phyloP scores from a whole-genome alignment of 2,113 vertebrate genomes.

The Maccullochella peelii region DNA sequence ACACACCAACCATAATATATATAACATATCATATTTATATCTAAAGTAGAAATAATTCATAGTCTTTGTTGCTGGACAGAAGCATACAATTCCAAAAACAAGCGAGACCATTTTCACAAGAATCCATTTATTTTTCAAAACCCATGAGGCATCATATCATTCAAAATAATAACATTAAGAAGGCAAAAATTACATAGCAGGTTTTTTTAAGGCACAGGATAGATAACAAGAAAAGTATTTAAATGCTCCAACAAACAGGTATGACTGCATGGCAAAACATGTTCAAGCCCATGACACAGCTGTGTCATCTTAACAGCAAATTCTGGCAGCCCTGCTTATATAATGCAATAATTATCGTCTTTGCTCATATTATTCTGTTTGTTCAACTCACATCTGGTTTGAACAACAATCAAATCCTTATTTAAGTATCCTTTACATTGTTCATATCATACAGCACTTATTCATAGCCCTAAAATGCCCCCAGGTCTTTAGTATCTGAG shows the following conservation, averaged over 20 bases:
- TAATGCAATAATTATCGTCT: conserved; percentile 40
- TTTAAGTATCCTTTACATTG: conserved; percentile 71
- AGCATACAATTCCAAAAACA: neutral
- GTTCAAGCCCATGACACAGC: conserved; percentile 37
- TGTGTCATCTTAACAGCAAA: conserved; percentile 29
- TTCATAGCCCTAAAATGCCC: conserved; percentile 71
- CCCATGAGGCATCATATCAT: conserved; percentile 61
- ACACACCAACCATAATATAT: neutral
- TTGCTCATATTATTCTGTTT: conserved; percentile 23
- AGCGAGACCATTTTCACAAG: conserved; percentile 40
- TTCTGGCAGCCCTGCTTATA: conserved; percentile 44
- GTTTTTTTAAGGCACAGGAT: conserved; percentile 90
- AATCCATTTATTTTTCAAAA: conserved; percentile 76
- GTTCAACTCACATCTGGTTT: conserved; percentile 39
- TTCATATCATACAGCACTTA: conserved; percentile 53
- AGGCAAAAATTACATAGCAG: conserved; percentile 66
- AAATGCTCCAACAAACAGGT: conserved; percentile 56
- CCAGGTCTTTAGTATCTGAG: conserved; percentile 22
- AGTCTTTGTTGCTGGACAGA: neutral
- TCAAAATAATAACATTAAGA: conserved; percentile 69
- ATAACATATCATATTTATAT: neutral
- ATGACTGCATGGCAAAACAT: conserved; percentile 57
- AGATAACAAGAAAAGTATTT: conserved; percentile 71
- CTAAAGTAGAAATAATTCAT: neutral
- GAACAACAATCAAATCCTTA: conserved; percentile 43